These are phyloP conservation scores for Potorous gilbertii DNA, from an alignment of 2,797 vertebrate species.

Conservation along the genomic window DNA sequence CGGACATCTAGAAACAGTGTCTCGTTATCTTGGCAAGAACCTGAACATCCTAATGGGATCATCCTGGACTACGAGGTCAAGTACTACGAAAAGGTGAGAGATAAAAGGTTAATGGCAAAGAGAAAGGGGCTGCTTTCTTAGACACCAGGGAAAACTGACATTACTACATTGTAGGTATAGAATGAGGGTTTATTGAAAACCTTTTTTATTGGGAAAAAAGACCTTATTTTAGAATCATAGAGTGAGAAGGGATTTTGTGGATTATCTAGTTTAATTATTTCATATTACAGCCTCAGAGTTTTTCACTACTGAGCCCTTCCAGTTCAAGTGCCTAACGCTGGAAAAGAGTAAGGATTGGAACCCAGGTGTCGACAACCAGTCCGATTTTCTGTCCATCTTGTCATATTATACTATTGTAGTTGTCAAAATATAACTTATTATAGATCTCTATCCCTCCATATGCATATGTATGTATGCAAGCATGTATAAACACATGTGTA, in stretches of 20 bases:
- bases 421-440: background rate
- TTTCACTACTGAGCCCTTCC: background rate
- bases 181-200: background rate
- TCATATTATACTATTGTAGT: background rate
- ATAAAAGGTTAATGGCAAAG: background rate
- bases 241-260: background rate
- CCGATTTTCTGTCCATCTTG: background rate
- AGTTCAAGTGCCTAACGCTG: background rate
- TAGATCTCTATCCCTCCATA: background rate
- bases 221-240: background rate
- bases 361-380: background rate
- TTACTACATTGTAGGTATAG: background rate
- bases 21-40: constrained; percentile 96
- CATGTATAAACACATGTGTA: too few species aligned
- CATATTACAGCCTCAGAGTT: background rate
- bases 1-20: constrained; percentile 95
- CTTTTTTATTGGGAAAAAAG: background rate
- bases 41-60: constrained; percentile 97
- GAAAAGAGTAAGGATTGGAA: background rate
- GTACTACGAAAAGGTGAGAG: constrained; percentile 98
- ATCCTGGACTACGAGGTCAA: constrained; percentile 99
- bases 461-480: background rate
- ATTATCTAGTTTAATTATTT: background rate
- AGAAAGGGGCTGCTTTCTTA: background rate
- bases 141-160: background rate